Evolutionary conservation across 2,113 vertebrate genomes (phyloP).

Genomic region (Pandion haliaetus): DNA sequence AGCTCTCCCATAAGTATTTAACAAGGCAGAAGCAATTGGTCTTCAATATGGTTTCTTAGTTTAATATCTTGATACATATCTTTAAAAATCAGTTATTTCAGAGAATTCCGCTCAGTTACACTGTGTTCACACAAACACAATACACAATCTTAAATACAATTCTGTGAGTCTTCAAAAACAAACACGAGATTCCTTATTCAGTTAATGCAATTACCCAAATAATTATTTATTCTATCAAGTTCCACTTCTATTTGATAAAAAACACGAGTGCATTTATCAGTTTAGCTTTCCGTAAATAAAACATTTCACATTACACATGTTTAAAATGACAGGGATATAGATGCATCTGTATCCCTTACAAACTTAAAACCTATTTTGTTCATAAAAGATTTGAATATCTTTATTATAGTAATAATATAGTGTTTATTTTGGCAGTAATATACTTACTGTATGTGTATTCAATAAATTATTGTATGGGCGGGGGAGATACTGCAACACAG

Average conservation of each 20-base stretch:
- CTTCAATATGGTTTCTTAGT: not conserved
- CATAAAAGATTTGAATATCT: not conserved
- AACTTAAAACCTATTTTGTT: not conserved
- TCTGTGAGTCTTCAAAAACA: not conserved
- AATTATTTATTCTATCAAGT: not conserved
- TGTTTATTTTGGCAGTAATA: not conserved
- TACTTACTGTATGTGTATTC: not conserved
- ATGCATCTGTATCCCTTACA: not conserved
- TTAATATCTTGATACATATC: not conserved
- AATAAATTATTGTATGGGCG: not conserved
- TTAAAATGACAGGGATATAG: not conserved
- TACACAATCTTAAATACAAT: not conserved
- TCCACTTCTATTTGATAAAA: not conserved
- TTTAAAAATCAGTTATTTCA: not conserved
- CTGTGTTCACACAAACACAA: not conserved
- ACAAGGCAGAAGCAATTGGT: not conserved
- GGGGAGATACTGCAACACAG: not conserved
- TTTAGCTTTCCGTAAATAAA: not conserved
- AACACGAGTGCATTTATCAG: not conserved
- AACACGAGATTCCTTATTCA: not conserved
- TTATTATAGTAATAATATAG: not conserved
- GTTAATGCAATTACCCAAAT: not conserved
- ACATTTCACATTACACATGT: not conserved
- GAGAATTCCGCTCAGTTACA: not conserved
- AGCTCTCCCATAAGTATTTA: not conserved